phyloP scores from a whole-genome alignment of 1,140 invertebrate genomes.

The Tetragnatha versicolor region DNA sequence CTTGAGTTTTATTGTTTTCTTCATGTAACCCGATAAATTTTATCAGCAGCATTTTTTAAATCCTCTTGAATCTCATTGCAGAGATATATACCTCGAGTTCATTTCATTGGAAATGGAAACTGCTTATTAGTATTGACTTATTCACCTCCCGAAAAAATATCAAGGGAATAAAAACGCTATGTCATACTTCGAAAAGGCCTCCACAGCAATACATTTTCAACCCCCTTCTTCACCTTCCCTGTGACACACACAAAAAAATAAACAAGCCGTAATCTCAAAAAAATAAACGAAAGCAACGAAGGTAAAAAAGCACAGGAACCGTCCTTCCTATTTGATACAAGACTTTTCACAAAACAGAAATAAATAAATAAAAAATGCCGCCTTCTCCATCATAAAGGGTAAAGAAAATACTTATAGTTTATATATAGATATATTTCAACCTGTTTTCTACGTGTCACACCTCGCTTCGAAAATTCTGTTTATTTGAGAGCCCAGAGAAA shows the following conservation, averaged over 20 bases:
- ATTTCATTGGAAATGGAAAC: no score
- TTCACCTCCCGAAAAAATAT: no score
- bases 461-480: constrained; percentile 33
- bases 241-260: constrained; percentile 13
- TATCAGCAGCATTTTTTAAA: no score
- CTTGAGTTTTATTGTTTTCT: no score
- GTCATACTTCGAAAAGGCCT: neutral
- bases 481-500: constrained; percentile 27
- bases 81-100: no score
- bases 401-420: neutral
- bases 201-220: neutral
- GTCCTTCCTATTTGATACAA: neutral
- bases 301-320: neutral
- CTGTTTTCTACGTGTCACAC: neutral
- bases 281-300: neutral
- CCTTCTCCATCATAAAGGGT: constrained; percentile 12
- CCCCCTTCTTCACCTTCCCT: neutral
- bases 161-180: no score
- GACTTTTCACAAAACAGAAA: constrained; percentile 22
- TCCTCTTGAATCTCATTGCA: no score
- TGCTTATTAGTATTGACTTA: no score
- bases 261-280: neutral
- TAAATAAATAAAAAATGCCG: constrained; percentile 1
- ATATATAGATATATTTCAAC: neutral
- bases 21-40: no score